Evolutionary conservation across 35 echinoderm and acorn worm genomes (phyloP).

Genomic region (Nesometra sesokonis): DNA sequence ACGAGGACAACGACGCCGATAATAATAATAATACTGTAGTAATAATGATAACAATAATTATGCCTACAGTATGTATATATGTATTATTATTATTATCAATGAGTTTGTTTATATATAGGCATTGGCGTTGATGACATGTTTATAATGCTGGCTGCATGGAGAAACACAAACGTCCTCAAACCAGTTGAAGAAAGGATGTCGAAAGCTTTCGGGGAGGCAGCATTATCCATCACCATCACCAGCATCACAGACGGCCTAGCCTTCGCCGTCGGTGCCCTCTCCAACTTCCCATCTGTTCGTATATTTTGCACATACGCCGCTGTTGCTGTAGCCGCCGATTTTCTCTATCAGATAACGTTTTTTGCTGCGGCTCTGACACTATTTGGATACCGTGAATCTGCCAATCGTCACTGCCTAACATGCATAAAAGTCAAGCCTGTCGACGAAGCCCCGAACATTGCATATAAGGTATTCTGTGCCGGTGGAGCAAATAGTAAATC

Average conservation of each 20-base stretch:
- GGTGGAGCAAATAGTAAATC: slow-evolving; percentile 53
- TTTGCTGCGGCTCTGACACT: slow-evolving; percentile 78
- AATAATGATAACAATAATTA: too few relatives aligned
- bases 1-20: too few relatives aligned
- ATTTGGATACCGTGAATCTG: slow-evolving; percentile 56
- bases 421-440: slow-evolving; percentile 48
- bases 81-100: too few relatives aligned
- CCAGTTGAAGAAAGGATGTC: slow-evolving; percentile 81
- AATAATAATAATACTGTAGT: too few relatives aligned
- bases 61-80: too few relatives aligned
- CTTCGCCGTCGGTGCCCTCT: slow-evolving; percentile 74
- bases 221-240: slow-evolving; percentile 96
- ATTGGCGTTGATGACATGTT: slow-evolving; percentile 97
- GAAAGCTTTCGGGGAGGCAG: slow-evolving; percentile 59
- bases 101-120: slow-evolving; percentile 41
- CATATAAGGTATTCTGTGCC: slow-evolving; percentile 63
- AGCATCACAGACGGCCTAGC: slow-evolving; percentile 84
- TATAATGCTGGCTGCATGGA: slow-evolving; percentile 94
- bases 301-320: slow-evolving; percentile 82
- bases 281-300: slow-evolving; percentile 63
- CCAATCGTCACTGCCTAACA: slow-evolving; percentile 64
- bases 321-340: slow-evolving; percentile 68
- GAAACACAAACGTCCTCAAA: slow-evolving; percentile 30
- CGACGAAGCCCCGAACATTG: slow-evolving; percentile 40
- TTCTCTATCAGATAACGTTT: slow-evolving; percentile 84